Conservation (phyloP, 2,888 invertebrate genomes). For the Dermolepida albohirtum region DNA sequence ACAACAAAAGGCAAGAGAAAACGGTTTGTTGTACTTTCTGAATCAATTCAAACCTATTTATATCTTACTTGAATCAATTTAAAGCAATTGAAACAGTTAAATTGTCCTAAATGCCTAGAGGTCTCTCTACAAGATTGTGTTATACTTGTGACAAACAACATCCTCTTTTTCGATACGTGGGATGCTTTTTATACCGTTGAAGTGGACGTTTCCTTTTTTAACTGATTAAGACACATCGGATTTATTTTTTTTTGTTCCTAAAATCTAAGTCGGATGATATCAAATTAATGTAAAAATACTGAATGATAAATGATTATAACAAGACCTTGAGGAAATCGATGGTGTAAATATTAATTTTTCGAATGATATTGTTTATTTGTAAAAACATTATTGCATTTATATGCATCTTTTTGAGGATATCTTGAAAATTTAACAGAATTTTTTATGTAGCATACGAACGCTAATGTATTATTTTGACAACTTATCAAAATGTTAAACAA, state of each 20-base stretch:
- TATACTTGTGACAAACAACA: neutral
- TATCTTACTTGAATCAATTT: slow-evolving; percentile 22
- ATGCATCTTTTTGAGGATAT: no score
- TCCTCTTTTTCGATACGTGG: slow-evolving; percentile 5
- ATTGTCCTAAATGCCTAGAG: neutral
- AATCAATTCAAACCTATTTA: slow-evolving; percentile 9
- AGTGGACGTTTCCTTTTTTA: slow-evolving; percentile 9
- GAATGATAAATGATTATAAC: no score
- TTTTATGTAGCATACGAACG: no score
- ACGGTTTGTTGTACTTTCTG: slow-evolving; percentile 14
- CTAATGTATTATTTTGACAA: no score
- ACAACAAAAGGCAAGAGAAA: slow-evolving; percentile 13
- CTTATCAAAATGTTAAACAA: no score
- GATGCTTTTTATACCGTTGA: neutral
- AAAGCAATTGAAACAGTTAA: slow-evolving; percentile 19
- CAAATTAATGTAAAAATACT: neutral
- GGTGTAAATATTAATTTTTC: no score
- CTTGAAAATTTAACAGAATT: no score
- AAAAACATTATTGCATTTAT: no score
- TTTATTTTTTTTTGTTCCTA: neutral
- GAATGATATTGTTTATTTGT: no score
- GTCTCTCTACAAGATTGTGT: slow-evolving; percentile 1
- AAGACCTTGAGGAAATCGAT: no score
- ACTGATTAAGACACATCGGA: neutral
- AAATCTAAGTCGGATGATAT: no score